Conservation (phyloP, 2,113 vertebrate species). For the Galbula dea region DNA sequence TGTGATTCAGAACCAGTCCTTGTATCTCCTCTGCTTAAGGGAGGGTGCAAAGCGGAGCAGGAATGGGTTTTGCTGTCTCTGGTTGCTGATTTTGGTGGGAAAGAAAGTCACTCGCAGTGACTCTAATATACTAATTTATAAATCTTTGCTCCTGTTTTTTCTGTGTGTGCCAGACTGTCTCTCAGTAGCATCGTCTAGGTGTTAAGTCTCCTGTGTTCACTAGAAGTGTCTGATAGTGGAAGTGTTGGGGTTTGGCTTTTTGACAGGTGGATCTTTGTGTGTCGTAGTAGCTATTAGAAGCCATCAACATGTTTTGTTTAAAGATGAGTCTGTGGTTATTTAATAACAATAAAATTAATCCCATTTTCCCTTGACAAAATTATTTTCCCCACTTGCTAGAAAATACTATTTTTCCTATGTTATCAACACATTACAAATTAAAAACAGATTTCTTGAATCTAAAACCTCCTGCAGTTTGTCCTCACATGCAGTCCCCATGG, state of each 20-base stretch:
- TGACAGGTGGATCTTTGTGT: background rate
- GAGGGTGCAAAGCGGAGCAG: background rate
- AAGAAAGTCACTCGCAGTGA: background rate
- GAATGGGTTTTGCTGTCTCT: background rate
- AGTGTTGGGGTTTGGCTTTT: background rate
- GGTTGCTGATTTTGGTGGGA: background rate
- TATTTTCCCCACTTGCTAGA: background rate
- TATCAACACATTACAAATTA: background rate
- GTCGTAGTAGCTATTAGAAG: background rate
- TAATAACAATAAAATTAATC: background rate
- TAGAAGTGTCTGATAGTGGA: background rate
- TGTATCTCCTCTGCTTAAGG: accelerated
- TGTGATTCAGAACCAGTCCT: background rate
- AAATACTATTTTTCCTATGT: background rate
- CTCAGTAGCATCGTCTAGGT: background rate
- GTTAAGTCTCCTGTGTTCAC: background rate
- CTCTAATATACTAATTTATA: background rate
- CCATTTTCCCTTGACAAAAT: background rate
- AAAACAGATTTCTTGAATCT: background rate
- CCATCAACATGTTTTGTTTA: background rate
- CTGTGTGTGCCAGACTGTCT: background rate
- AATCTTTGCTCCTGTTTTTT: background rate
- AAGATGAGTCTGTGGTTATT: background rate
- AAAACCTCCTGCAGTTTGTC: background rate
- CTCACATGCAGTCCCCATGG: background rate